Conservation (phyloP, 2,797 vertebrate species). For the Scolopax rusticola region DNA sequence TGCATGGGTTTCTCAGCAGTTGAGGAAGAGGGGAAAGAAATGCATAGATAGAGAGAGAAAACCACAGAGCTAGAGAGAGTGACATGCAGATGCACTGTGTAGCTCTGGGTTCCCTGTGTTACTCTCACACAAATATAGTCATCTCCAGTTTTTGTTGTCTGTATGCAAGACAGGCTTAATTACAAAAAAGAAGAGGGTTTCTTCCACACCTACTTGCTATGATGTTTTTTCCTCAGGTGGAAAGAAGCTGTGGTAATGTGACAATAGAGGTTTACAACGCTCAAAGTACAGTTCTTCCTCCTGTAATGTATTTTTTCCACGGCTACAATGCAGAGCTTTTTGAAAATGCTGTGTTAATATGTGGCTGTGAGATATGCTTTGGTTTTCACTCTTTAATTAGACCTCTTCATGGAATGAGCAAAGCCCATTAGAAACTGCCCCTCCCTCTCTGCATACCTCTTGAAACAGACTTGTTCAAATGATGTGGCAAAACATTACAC, state of each 20-base stretch:
- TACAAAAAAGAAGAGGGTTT: neutral
- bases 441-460: neutral
- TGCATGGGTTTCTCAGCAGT: neutral
- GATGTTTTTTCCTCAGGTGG: neutral
- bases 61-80: neutral
- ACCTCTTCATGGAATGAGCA: neutral
- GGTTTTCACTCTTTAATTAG: neutral
- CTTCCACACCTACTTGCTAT: neutral
- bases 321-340: neutral
- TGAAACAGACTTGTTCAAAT: neutral
- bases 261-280: neutral
- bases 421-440: neutral
- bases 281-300: neutral
- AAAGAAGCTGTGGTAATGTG: neutral
- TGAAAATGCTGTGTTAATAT: neutral
- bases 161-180: neutral
- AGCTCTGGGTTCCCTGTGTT: neutral
- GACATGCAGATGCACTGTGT: neutral
- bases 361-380: neutral
- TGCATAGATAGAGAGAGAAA: neutral
- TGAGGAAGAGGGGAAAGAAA: neutral
- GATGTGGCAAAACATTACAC: neutral
- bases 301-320: neutral
- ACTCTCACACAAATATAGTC: neutral
- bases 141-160: neutral